A percentile compares a stretch with the other conserved stretches of the same genome.
Evolutionary conservation across 2,113 vertebrate species (phyloP).

Genomic region (Megatriorchis doriae): DNA sequence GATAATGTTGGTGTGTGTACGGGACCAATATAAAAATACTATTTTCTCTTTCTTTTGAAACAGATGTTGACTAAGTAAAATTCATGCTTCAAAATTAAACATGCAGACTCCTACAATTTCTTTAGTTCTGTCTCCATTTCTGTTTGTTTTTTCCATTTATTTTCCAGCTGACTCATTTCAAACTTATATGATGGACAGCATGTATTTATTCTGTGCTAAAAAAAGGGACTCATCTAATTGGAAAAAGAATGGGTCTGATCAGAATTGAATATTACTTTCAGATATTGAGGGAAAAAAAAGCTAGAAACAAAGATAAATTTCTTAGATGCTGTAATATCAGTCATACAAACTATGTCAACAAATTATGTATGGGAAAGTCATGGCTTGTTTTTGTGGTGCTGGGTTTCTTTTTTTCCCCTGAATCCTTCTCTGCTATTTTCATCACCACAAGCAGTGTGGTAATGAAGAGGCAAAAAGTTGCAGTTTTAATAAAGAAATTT

Average conservation of each 20-base stretch:
- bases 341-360: background rate
- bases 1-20: background rate
- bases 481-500: background rate
- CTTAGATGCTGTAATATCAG: background rate
- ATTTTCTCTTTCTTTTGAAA: background rate
- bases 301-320: background rate
- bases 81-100: background rate
- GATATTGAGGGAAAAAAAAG: background rate
- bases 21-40: background rate
- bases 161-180: background rate
- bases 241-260: background rate
- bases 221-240: background rate
- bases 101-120: background rate
- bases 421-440: background rate
- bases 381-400: background rate
- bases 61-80: background rate
- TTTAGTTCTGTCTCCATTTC: background rate
- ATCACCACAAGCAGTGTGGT: background rate
- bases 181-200: background rate
- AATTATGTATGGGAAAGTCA: background rate
- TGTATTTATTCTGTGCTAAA: background rate
- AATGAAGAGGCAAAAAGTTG: background rate
- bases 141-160: background rate
- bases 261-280: background rate
- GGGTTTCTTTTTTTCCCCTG: background rate